phyloP scores from a whole-genome alignment of 2,113 vertebrate species.

The Paralichthys olivaceus region DNA sequence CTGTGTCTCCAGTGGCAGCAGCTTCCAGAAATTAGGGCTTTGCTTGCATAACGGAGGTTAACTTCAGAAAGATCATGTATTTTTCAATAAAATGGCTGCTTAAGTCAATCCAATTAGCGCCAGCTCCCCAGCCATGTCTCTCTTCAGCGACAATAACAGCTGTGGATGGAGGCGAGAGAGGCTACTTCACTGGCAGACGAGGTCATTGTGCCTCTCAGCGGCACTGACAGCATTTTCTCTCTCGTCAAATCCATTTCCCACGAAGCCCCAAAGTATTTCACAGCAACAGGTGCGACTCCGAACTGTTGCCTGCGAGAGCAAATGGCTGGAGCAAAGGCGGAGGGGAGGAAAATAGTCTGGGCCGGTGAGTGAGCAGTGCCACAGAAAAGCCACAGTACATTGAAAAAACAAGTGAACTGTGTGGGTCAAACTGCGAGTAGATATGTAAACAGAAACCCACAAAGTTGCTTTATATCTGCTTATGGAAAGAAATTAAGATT shows the following conservation, averaged over 20 bases:
- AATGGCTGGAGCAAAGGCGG: slow-evolving; percentile 14
- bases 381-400: neutral
- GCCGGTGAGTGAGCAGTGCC: neutral
- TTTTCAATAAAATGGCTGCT: slow-evolving; percentile 57
- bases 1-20: neutral
- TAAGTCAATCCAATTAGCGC: slow-evolving; percentile 46
- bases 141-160: slow-evolving; percentile 57
- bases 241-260: slow-evolving; percentile 57
- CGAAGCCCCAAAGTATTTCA: slow-evolving; percentile 47
- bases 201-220: slow-evolving; percentile 49
- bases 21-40: slow-evolving; percentile 35
- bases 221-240: slow-evolving; percentile 49
- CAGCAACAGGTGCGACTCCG: slow-evolving; percentile 63
- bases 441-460: neutral
- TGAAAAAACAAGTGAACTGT: neutral
- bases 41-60: slow-evolving; percentile 42
- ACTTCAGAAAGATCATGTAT: slow-evolving; percentile 45
- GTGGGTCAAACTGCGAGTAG: neutral
- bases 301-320: slow-evolving; percentile 30
- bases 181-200: slow-evolving; percentile 43
- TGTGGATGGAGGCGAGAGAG: slow-evolving; percentile 44
- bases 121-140: slow-evolving; percentile 7
- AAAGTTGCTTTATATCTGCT: neutral
- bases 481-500: neutral
- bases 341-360: neutral